Evolutionary conservation across 2,797 vertebrate genomes (phyloP), one percentile per base, ranked within the genome.

Genomic region (Micrastur ruficollis): DNA sequence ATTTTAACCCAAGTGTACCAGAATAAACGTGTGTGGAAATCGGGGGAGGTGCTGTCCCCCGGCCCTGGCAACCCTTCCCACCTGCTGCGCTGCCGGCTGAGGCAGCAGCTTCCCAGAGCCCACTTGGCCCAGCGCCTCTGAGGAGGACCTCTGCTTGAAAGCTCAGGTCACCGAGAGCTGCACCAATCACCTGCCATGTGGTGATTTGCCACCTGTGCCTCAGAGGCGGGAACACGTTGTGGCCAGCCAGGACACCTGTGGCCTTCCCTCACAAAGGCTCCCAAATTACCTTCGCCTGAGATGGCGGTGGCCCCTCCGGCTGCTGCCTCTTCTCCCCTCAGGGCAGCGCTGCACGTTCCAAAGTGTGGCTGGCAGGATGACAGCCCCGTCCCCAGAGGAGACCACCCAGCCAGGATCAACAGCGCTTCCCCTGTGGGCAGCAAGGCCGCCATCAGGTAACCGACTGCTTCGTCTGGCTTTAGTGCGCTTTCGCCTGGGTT

Each of bases 171-270:
- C 53, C 32, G 14, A 17, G 3, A 14, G 21, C 21, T 31, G 13
- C 47, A 36, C 36, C 36, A 6, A 0, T 8, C 23, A 31, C 7
- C 34, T 27, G 4, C 0, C 0, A 5, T 3, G 40, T 0, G 2
- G 19, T 23, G 36, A 8, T 21, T 34, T 9, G 6, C 0, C 0
- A 27, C n/a, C 6, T 7, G 19, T 19, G 34, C 44, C 32, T 25
- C 21, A 17, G 50, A 46, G 38, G 26, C 22, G 7, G 1, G 0
- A 22, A 27, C 3, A 1, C 8, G 0, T 25, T 32, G 38, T 74
- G 71, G 6, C 29, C 9, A 16, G 46, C 32, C 17, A 31, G n/a
- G 34, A 13, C 27, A 5, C n/a, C n/a, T 25, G 34, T 0, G 0
- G 29, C 18, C 6, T 58, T 66, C 34, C n/a, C 11, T 56, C 32